A percentile compares a stretch with the other conserved stretches of the same genome.
These are phyloP conservation scores for Dynastes grantii DNA, from an alignment of 2,888 invertebrate genomes.

Conservation along the genomic window DNA sequence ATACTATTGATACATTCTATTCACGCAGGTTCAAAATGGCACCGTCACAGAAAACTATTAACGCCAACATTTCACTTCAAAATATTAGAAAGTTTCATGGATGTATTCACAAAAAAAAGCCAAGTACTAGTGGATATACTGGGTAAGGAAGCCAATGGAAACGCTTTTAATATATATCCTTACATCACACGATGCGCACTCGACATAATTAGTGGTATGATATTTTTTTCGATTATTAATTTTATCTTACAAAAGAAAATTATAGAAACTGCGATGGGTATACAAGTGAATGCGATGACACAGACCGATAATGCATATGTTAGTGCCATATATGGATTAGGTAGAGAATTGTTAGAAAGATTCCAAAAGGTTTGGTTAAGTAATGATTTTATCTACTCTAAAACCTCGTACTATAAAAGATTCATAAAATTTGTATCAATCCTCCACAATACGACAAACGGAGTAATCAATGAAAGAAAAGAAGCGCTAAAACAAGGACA, in stretches of 20 bases:
- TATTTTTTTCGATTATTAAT: neutral
- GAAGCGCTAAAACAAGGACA: neutral
- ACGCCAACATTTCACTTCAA: conserved; percentile 65
- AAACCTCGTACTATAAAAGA: neutral
- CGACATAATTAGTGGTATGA: conserved; percentile 64
- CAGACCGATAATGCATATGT: conserved; percentile 24
- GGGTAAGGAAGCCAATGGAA: conserved; percentile 58
- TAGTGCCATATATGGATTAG: conserved; percentile 11
- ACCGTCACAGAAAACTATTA: conserved; percentile 60
- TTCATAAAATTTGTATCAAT: conserved; percentile 6
- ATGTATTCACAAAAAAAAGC: conserved; percentile 62
- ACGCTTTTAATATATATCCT: conserved; percentile 63
- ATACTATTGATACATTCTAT: neutral
- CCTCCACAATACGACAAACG: conserved; percentile 29
- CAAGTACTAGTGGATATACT: conserved; percentile 57
- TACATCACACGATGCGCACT: conserved; percentile 62
- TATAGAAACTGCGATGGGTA: conserved; percentile 49
- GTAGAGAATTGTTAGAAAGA: neutral
- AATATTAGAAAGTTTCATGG: conserved; percentile 62
- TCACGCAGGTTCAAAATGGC: conserved; percentile 59
- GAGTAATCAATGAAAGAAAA: conserved; percentile 33
- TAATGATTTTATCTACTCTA: conserved; percentile 26
- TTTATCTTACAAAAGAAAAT: conserved; percentile 42
- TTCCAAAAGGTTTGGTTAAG: conserved; percentile 21
- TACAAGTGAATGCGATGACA: conserved; percentile 44